Evolutionary conservation across 92 coral and sea anemone genomes (phyloP), one percentile per base, ranked within the genome.

Genomic region (Blastomussa wellsi): DNA sequence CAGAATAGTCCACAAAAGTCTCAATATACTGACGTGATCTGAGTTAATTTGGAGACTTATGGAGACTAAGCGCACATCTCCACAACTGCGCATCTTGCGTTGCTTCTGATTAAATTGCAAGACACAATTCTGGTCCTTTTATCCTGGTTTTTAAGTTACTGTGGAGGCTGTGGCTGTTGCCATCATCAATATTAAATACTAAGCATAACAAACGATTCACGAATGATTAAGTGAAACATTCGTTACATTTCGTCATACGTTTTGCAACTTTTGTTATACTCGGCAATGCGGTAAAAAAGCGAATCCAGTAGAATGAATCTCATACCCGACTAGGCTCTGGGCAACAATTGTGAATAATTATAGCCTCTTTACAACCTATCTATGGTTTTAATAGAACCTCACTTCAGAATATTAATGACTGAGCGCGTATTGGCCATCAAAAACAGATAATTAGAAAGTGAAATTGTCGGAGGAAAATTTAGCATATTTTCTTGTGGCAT

Each of bases 361-460:
- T 26, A 52, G 39, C 17, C 78, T 17, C 86, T 16, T 71, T 53
- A 32, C 35, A 35, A 37, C 60, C 2, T 5, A 26, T 28, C 51
- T 47, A 13, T 39, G 32, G 67, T 47, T 80, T 66, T 15, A 65
- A 65, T 80, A 65, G 74, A 75, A 65, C 32, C 10, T 72, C 12
- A 37, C 47, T 9, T 12, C 0, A 0, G n/a, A 36, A 35, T 36
- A 8, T 35, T 0, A 70, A 48, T 24, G 41, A 37, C 4, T 35
- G 10, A 7, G 44, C 28, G 44, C 13, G n/a, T n/a, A 38, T 7
- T 1, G 74, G 9, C 14, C 47, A 36, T 48, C 12, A 14, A 70
- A 70, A 70, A 35, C 41, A 19, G 39, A 26, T 70, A 13, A 35
- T 78, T 41, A 11, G 72, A 78, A 78, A 78, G 39, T 48, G 67